Evolutionary conservation across 2,888 invertebrate genomes (phyloP).

Genomic region (Branchinecta sandiegonensis): DNA sequence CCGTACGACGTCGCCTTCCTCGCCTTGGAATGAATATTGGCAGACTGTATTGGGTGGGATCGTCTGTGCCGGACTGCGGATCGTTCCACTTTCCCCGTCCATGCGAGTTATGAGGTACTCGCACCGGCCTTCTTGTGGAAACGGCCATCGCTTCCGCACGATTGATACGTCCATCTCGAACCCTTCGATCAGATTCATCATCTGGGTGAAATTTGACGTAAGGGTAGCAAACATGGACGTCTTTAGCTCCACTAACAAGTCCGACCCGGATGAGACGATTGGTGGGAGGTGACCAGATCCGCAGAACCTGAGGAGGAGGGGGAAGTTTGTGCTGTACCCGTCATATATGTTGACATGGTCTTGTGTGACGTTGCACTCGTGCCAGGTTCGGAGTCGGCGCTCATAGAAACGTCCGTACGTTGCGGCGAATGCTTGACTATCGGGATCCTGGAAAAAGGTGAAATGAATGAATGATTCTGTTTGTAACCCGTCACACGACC

Average conservation of each 20-base stretch:
- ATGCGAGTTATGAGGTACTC: slow-evolving; percentile 23
- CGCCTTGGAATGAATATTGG: slow-evolving; percentile 16
- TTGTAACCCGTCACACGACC: no score
- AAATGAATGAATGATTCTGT: no score
- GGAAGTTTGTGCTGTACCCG: slow-evolving; percentile 46
- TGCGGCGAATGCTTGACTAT: background rate
- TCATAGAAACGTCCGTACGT: slow-evolving; percentile 8
- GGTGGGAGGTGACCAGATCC: slow-evolving; percentile 68
- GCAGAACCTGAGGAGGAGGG: slow-evolving; percentile 59
- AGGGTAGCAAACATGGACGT: slow-evolving; percentile 67
- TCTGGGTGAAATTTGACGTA: slow-evolving; percentile 59
- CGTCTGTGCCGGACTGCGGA: slow-evolving; percentile 11
- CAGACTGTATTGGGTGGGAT: slow-evolving; percentile 13
- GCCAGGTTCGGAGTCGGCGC: slow-evolving; percentile 48
- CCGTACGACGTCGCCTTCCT: slow-evolving; percentile 57
- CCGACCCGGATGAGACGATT: slow-evolving; percentile 58
- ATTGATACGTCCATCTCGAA: slow-evolving; percentile 70
- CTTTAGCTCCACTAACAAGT: slow-evolving; percentile 62
- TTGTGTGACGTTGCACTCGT: slow-evolving; percentile 64
- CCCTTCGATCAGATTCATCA: slow-evolving; percentile 48
- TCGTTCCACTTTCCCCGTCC: background rate
- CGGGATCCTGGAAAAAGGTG: background rate
- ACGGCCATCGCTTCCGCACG: slow-evolving; percentile 25
- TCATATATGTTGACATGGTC: slow-evolving; percentile 69
- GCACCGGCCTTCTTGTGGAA: slow-evolving; percentile 25